Percentiles rank a stretch among this genome's conserved stretches.
Conservation (phyloP, 2,888 invertebrate genomes). For the Boloria euphrosyne region DNA sequence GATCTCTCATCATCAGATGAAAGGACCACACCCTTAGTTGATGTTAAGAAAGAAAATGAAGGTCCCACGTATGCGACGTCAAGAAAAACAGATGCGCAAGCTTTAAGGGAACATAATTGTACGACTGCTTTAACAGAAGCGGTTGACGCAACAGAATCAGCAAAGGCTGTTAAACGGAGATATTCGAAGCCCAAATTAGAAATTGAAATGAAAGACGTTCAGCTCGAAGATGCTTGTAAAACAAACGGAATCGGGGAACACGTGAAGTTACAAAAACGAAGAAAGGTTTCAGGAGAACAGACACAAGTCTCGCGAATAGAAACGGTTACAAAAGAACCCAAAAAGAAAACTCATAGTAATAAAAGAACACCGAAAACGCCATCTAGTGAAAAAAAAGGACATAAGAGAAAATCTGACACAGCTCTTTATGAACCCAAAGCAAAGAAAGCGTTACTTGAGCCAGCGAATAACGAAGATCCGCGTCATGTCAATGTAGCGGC, state of each 20-base stretch:
- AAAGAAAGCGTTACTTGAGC: conserved; percentile 62
- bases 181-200: conserved; percentile 75
- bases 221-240: conserved; percentile 71
- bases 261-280: conserved; percentile 77
- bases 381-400: conserved; percentile 65
- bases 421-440: conserved; percentile 51
- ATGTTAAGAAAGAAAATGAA: conserved; percentile 77
- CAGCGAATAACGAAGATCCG: conserved; percentile 59
- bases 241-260: conserved; percentile 80
- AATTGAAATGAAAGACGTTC: conserved; percentile 76
- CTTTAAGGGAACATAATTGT: conserved; percentile 70
- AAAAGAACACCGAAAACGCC: conserved; percentile 60
- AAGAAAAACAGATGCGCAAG: conserved; percentile 71
- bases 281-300: conserved; percentile 76
- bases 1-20: conserved; percentile 78
- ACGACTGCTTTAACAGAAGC: conserved; percentile 54
- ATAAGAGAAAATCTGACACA: conserved; percentile 71
- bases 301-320: conserved; percentile 56
- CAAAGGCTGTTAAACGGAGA: conserved; percentile 70
- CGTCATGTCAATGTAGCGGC: conserved; percentile 54
- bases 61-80: conserved; percentile 65
- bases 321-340: conserved; percentile 61
- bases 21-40: conserved; percentile 69
- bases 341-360: conserved; percentile 54
- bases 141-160: conserved; percentile 53